Evolutionary conservation across 37 sponge, comb jelly and placozoan species (phyloP), one percentile per base, ranked within the genome.

Genomic region (Cliona cf. orientalis): DNA sequence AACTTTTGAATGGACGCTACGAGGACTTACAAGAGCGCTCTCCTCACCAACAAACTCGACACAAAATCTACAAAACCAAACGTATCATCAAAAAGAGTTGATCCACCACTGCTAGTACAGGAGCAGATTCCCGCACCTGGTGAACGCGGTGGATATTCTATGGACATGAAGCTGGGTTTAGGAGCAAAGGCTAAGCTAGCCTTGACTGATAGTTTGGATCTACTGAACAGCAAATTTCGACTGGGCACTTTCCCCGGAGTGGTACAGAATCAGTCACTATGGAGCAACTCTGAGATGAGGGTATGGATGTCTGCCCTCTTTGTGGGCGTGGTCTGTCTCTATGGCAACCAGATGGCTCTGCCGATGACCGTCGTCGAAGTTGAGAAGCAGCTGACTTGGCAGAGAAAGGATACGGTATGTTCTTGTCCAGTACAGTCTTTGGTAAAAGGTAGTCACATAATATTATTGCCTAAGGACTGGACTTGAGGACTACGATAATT

Each of bases 321-420:
- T 29, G 43, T 55, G 40, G 79, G 79, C 21, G 21, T 77, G 71
- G 41, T 69, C 22, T 49, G 56, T 46, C 63, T 86, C 26, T 70
- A 78, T 78, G 55, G 38, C 44, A 46, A 36, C 56, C 79, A 72
- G 22, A 58, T 38, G 44, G 61, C 78, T 2, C 61, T 86, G 1
- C 78, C 78, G n/a, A 29, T 86, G n/a, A 45, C 71, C 62, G 49
- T 86, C 35, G 79, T 53, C 0, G 58, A 67, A 23, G 44, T 86
- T 28, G 58, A 61, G 23, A 25, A 71, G 46, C 71, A 71, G 72
- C 25, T 41, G 29, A 62, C 55, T 34, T 84, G 85, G 85, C 43
- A 76, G n/a, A n/a, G n/a, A n/a, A n/a, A n/a, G n/a, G n/a, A n/a
- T n/a, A n/a, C n/a, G n/a, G n/a, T n/a, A n/a, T n/a, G n/a, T n/a